Evolutionary conservation across 2,888 invertebrate species (phyloP).

Genomic region (Coremacera marginata): DNA sequence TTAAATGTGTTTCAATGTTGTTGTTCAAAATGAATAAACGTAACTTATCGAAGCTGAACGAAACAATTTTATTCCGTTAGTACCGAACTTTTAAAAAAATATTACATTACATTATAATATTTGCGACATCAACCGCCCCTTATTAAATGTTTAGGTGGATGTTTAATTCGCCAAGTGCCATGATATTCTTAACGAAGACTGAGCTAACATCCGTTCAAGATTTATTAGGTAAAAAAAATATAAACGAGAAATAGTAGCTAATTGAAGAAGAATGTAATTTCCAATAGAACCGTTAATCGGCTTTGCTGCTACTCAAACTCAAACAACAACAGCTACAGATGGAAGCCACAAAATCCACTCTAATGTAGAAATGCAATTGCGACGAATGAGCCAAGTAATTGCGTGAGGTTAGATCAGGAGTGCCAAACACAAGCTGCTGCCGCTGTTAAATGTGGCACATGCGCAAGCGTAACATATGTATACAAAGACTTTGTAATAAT

Average conservation of each 20-base stretch:
- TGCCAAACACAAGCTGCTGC: slow-evolving; percentile 23
- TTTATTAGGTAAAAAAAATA: background rate
- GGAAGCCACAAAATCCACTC: slow-evolving; percentile 38
- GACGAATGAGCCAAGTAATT: slow-evolving; percentile 8
- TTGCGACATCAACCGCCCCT: no score
- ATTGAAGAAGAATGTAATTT: slow-evolving; percentile 35
- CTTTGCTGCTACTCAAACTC: slow-evolving; percentile 34
- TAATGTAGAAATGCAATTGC: slow-evolving; percentile 41
- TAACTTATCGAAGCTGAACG: no score
- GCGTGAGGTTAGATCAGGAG: slow-evolving; percentile 40
- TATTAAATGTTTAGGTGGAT: no score
- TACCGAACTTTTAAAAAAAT: no score
- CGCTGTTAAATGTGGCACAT: slow-evolving; percentile 6
- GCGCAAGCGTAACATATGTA: background rate
- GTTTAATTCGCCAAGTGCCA: no score
- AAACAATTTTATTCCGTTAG: no score
- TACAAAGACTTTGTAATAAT: background rate
- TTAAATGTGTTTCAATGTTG: no score
- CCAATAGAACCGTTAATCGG: slow-evolving; percentile 43
- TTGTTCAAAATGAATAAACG: no score
- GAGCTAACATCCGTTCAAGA: slow-evolving; percentile 16
- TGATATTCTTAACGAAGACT: background rate
- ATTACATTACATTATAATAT: no score
- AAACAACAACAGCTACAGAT: slow-evolving; percentile 45
- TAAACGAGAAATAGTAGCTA: slow-evolving; percentile 6